Percentiles rank a stretch among this genome's conserved stretches.
Conservation (phyloP, 2,888 invertebrate species). For the Philereme vetulata region DNA sequence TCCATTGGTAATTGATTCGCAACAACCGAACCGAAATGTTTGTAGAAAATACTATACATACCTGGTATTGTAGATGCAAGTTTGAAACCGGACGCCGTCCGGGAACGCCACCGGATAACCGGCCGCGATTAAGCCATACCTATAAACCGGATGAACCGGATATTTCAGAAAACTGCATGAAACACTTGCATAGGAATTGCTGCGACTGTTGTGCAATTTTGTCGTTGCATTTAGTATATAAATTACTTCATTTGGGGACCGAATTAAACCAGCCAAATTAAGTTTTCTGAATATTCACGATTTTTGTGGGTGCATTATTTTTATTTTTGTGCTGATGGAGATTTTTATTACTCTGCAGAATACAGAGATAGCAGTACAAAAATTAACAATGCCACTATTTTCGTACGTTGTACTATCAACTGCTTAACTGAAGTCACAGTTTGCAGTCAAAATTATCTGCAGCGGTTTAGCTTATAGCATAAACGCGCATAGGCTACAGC, state of each 20-base stretch:
- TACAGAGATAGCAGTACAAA: no score
- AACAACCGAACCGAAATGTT: constrained; percentile 14
- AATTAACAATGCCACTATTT: no score
- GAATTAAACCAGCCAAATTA: constrained; percentile 11
- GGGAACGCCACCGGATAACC: constrained; percentile 17
- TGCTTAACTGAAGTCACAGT: no score
- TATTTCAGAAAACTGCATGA: constrained; percentile 22
- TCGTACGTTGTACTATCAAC: no score
- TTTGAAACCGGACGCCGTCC: constrained; percentile 5
- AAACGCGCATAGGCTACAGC: no score
- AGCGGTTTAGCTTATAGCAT: no score
- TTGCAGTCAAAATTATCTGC: no score
- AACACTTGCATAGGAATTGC: constrained; percentile 19
- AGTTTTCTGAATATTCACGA: constrained; percentile 6
- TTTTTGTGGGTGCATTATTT: constrained; percentile 2
- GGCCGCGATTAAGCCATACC: constrained; percentile 10
- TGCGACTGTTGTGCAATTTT: constrained; percentile 16
- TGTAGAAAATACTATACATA: neutral
- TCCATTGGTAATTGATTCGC: constrained; percentile 8
- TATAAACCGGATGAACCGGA: constrained; percentile 16
- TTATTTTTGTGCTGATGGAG: neutral
- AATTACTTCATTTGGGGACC: constrained; percentile 21
- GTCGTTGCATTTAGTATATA: constrained; percentile 15
- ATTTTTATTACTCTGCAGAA: neutral
- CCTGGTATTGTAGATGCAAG: neutral